phyloP scores from a whole-genome alignment of 2,888 invertebrate species.

The Caenorhabditis sp. region DNA sequence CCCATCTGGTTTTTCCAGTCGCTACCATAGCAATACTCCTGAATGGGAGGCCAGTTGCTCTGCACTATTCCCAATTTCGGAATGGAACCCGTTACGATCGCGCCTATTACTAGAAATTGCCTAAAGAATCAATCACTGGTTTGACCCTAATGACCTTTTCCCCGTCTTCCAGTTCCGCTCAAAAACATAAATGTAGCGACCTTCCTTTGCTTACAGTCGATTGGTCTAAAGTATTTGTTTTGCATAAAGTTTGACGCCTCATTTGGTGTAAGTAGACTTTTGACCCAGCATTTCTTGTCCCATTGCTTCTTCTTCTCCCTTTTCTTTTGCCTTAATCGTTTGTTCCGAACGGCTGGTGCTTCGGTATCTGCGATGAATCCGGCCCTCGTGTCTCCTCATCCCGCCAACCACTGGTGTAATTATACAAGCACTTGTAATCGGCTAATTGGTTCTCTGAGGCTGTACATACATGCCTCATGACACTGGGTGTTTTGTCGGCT shows the following conservation, averaged over 20 bases:
- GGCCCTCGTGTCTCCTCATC: no score
- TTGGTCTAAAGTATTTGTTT: slow-evolving; percentile 32
- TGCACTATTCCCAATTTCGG: no score
- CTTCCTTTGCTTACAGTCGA: slow-evolving; percentile 36
- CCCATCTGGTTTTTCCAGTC: slow-evolving; percentile 23
- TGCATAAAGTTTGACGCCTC: slow-evolving; percentile 47
- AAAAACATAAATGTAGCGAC: slow-evolving; percentile 5
- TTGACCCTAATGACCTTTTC: no score
- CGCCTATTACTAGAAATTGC: background rate
- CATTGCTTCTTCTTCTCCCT: background rate
- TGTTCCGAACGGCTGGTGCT: slow-evolving; percentile 36
- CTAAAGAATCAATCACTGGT: background rate
- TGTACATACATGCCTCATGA: slow-evolving; percentile 12
- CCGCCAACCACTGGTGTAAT: slow-evolving; percentile 32
- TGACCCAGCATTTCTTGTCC: slow-evolving; percentile 2
- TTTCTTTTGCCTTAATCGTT: background rate
- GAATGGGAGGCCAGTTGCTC: background rate
- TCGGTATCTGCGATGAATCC: slow-evolving; percentile 22
- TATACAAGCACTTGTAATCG: slow-evolving; percentile 52
- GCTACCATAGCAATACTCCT: background rate
- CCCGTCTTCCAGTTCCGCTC: background rate
- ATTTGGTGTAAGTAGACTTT: slow-evolving; percentile 25
- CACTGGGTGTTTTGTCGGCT: slow-evolving; percentile 37
- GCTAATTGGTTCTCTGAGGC: slow-evolving; percentile 41
- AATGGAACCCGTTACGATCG: slow-evolving; percentile 2